Percentiles rank a stretch among this genome's conserved stretches.
phyloP scores from a whole-genome alignment of 1,140 invertebrate genomes.

The Drosophila pseudoananassae region DNA sequence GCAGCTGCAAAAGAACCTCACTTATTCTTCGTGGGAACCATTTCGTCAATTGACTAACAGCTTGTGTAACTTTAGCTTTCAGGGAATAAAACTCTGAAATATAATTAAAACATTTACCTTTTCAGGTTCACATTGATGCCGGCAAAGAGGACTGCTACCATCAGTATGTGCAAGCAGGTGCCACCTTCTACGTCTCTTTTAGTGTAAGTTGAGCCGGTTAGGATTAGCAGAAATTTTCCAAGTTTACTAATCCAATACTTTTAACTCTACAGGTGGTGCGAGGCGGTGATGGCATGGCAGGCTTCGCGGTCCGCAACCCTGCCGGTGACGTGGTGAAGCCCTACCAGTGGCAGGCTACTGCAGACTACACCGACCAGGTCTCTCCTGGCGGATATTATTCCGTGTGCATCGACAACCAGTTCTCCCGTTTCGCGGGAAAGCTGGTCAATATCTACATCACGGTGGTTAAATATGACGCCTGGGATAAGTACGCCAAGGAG shows the following conservation, averaged over 20 bases:
- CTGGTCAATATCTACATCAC: constrained; percentile 97
- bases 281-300: constrained; percentile 96
- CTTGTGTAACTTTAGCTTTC: too few species aligned
- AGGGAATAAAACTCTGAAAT: too few species aligned
- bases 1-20: too few species aligned
- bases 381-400: constrained; percentile 93
- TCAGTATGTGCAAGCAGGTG: constrained; percentile 95
- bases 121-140: constrained; percentile 92
- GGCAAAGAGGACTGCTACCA: constrained; percentile 98
- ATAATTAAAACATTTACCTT: neutral
- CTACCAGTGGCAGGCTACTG: constrained; percentile 94
- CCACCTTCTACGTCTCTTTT: constrained; percentile 97
- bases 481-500: constrained; percentile 96
- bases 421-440: constrained; percentile 95
- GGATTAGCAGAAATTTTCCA: neutral
- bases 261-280: constrained; percentile 88
- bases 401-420: constrained; percentile 98
- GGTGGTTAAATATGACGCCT: constrained; percentile 96
- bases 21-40: neutral
- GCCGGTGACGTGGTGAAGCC: constrained; percentile 93
- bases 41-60: neutral
- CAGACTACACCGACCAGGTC: constrained; percentile 94
- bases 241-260: neutral
- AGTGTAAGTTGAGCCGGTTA: constrained; percentile 87
- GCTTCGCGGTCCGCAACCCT: constrained; percentile 95